Evolutionary conservation across 2,888 invertebrate genomes (phyloP).

Genomic region (Drosophila ustulata): DNA sequence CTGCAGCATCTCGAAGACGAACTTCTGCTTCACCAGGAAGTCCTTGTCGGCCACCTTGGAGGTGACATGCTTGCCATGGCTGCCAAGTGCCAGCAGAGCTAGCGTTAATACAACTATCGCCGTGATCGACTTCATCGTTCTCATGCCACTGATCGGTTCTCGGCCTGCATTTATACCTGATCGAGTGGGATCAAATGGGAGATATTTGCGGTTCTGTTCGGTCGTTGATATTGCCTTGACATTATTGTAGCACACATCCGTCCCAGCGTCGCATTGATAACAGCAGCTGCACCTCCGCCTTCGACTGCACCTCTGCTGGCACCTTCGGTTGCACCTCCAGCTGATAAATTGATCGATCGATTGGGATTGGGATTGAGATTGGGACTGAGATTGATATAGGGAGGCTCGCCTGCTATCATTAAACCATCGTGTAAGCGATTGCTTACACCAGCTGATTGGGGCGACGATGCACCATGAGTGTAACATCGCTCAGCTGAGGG

Average conservation of each 20-base stretch:
- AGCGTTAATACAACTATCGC: conserved; percentile 76
- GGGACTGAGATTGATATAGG: not conserved
- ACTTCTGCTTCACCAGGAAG: conserved; percentile 86
- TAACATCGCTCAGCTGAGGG: conserved; percentile 31
- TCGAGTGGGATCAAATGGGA: not conserved
- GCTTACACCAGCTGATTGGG: conserved; percentile 22
- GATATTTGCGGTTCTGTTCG: conserved; percentile 24
- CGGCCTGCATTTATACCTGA: conserved; percentile 51
- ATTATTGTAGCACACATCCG: conserved; percentile 46
- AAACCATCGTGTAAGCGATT: conserved; percentile 16
- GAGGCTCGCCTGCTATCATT: conserved; percentile 24
- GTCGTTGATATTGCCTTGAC: conserved; percentile 49
- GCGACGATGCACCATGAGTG: conserved; percentile 20
- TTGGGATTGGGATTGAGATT: not conserved
- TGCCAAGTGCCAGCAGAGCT: conserved; percentile 69
- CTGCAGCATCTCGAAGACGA: conserved; percentile 86
- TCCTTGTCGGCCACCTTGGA: conserved; percentile 86
- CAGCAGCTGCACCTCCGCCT: conserved; percentile 10
- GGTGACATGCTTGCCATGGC: conserved; percentile 75
- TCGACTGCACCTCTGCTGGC: conserved; percentile 13
- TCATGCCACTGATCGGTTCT: conserved; percentile 48
- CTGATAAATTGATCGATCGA: not conserved
- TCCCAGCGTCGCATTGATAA: conserved; percentile 43
- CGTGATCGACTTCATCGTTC: conserved; percentile 82
- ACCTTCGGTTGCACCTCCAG: conserved; percentile 12